Evolutionary conservation across 2,113 vertebrate genomes (phyloP).

Genomic region (Mugil cephalus): DNA sequence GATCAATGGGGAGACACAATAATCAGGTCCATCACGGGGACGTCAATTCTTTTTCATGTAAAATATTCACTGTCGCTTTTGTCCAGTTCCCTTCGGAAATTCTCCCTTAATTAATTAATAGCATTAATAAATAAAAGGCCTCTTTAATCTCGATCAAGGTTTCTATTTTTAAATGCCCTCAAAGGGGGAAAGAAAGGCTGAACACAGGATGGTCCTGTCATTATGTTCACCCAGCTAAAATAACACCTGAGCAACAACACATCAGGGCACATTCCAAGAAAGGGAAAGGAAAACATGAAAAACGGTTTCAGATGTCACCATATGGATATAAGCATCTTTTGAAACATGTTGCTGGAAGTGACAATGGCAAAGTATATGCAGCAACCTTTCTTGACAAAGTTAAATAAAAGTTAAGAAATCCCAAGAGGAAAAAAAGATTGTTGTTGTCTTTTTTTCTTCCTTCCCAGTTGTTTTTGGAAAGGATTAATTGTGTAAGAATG

Average conservation of each 20-base stretch:
- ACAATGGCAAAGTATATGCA: constrained; percentile 29
- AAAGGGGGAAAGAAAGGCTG: constrained; percentile 11
- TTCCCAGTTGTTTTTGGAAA: constrained; percentile 30
- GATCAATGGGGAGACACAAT: constrained; percentile 66
- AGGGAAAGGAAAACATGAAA: constrained; percentile 11
- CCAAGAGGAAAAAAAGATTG: background rate
- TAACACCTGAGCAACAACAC: constrained; percentile 11
- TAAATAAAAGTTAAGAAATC: constrained; percentile 38
- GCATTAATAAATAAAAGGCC: constrained; percentile 62
- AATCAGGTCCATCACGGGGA: constrained; percentile 59
- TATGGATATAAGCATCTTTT: constrained; percentile 46
- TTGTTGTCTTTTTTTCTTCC: background rate
- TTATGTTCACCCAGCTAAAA: constrained; percentile 21
- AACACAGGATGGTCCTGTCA: constrained; percentile 23
- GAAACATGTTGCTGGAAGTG: constrained; percentile 23
- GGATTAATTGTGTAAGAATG: constrained; percentile 50
- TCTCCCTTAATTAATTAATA: constrained; percentile 65
- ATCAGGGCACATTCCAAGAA: constrained; percentile 11
- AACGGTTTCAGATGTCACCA: constrained; percentile 13
- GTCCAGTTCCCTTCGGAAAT: constrained; percentile 48
- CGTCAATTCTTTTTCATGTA: constrained; percentile 63
- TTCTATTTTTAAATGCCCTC: constrained; percentile 63
- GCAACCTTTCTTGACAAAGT: constrained; percentile 38
- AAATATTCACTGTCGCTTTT: constrained; percentile 68
- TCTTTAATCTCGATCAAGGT: constrained; percentile 64